A percentile compares a stretch with the other conserved stretches of the same genome.
These are phyloP conservation scores for Nothocercus julius DNA, from an alignment of 2,113 vertebrate genomes.

Conservation along the genomic window DNA sequence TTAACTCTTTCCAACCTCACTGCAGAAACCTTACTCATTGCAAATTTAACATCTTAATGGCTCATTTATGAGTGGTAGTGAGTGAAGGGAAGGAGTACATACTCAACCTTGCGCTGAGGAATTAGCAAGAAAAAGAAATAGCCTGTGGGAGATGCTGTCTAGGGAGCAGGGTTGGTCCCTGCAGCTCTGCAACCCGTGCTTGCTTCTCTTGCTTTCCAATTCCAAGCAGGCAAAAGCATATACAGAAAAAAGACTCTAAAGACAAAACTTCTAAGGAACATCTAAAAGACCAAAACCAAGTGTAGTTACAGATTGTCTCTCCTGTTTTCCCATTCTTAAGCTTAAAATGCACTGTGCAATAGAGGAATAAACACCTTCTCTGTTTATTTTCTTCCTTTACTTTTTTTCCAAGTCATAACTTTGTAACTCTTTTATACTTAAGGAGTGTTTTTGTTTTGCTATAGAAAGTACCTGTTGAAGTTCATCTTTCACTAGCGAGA, in stretches of 20 bases:
- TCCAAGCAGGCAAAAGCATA: background rate
- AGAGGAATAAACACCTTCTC: background rate
- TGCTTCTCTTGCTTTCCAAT: background rate
- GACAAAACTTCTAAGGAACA: background rate
- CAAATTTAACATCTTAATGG: background rate
- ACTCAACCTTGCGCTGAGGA: fast-evolving
- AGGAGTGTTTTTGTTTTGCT: background rate
- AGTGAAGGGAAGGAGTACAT: fast-evolving
- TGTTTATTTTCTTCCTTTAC: background rate
- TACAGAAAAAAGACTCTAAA: background rate
- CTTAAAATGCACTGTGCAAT: background rate
- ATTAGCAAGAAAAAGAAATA: background rate
- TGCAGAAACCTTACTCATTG: background rate
- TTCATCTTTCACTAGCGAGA: background rate
- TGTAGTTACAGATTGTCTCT: background rate
- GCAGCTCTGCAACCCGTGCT: background rate
- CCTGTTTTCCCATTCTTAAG: background rate
- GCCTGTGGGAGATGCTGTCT: background rate
- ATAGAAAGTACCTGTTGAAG: background rate
- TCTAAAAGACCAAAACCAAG: background rate
- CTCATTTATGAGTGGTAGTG: background rate
- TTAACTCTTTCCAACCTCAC: background rate
- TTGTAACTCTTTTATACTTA: background rate
- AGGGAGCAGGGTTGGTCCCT: background rate
- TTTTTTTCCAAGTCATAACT: background rate